Conservation (phyloP, 2,888 invertebrate species). For the Camponotus fellah region DNA sequence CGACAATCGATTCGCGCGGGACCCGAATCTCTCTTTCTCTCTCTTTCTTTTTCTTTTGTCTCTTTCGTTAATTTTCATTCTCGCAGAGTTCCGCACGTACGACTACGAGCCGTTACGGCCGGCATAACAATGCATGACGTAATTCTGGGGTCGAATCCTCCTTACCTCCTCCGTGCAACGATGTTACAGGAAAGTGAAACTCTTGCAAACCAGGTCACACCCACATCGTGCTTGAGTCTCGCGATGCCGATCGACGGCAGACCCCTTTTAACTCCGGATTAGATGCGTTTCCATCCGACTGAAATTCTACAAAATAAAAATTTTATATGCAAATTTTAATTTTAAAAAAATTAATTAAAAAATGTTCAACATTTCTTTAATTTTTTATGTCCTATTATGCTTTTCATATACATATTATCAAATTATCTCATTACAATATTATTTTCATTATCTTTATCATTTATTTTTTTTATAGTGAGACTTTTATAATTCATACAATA, state of each 20-base stretch:
- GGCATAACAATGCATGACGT: slow-evolving; percentile 85
- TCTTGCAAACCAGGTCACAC: slow-evolving; percentile 86
- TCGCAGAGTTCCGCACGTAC: slow-evolving; percentile 80
- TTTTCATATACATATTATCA: background rate
- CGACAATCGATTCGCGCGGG: slow-evolving; percentile 19
- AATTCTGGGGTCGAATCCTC: slow-evolving; percentile 84
- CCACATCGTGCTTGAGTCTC: slow-evolving; percentile 82
- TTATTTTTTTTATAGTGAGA: background rate
- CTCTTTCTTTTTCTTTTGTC: slow-evolving; percentile 30
- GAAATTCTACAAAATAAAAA: background rate
- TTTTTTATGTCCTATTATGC: background rate
- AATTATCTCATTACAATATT: background rate
- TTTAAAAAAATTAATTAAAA: background rate
- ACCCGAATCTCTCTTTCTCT: slow-evolving; percentile 6
- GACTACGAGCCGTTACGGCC: slow-evolving; percentile 81
- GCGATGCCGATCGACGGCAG: slow-evolving; percentile 74
- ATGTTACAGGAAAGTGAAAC: slow-evolving; percentile 86
- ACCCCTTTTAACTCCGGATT: slow-evolving; percentile 68
- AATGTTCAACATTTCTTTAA: background rate
- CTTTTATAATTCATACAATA: background rate
- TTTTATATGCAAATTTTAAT: background rate
- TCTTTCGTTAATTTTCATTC: slow-evolving; percentile 78
- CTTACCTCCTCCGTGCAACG: slow-evolving; percentile 80
- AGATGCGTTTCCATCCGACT: slow-evolving; percentile 63
- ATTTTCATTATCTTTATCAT: background rate